Evolutionary conservation across 2,797 vertebrate species (phyloP).

Genomic region (Channallabes apus): DNA sequence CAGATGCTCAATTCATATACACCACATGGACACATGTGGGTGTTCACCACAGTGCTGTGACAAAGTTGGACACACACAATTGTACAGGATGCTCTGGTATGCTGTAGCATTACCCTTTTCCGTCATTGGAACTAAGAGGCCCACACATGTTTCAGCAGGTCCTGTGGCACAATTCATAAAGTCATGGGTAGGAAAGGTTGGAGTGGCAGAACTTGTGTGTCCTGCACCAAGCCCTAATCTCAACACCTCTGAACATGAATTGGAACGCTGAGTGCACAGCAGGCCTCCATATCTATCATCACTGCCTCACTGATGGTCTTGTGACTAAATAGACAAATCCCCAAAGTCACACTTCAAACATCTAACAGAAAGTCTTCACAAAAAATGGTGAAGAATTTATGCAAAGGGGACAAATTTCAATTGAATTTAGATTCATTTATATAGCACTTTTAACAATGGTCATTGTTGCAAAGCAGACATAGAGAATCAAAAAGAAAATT

Average conservation of each 20-base stretch:
- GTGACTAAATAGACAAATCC: slow-evolving; percentile 8
- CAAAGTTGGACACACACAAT: background rate
- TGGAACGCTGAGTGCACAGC: background rate
- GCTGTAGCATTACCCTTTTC: background rate
- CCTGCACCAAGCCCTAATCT: background rate
- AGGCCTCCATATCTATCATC: background rate
- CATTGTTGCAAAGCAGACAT: too few species aligned
- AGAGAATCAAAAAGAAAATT: too few species aligned
- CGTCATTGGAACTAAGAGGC: background rate
- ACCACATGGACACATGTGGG: background rate
- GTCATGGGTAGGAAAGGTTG: background rate
- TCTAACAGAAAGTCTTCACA: background rate
- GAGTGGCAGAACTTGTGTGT: too few species aligned
- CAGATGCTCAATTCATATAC: background rate
- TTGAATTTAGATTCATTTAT: too few species aligned
- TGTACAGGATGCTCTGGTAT: background rate
- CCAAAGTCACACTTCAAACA: background rate
- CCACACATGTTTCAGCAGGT: background rate
- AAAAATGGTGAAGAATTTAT: background rate
- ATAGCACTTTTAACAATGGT: too few species aligned
- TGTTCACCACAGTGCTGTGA: background rate
- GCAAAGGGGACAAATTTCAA: too few species aligned
- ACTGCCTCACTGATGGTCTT: background rate
- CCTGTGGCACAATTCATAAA: background rate
- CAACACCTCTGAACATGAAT: background rate